Evolutionary conservation across 2,888 invertebrate species (phyloP), one percentile per base, ranked within the genome.

Genomic region (Rotaria socialis): DNA sequence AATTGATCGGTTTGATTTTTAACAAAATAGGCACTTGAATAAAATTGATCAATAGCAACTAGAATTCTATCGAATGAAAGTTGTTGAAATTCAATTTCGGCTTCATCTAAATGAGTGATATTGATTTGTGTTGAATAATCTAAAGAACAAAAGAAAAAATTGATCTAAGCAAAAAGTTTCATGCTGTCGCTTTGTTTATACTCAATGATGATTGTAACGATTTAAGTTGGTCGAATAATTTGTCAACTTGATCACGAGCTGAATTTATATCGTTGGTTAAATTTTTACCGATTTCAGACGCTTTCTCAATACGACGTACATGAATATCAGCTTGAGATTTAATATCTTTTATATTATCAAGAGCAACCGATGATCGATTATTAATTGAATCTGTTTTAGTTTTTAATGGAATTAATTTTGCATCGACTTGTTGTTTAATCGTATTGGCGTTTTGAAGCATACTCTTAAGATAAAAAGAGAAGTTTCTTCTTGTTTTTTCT

Each of bases 111-210:
- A 80, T 47, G 24, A 8, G 47, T 80, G 10, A 80, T 80, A 80
- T 80, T 80, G 2, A 80, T 80, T 80, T 80, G 80, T 47, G 80
- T 80, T 11, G 80, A 80, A 80, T 80, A 47, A 80, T 80, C 80
- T 80, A 47, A 80, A 80, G 14, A 27, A 14, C 10, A 67, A 11
- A 1, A 27, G 27, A 2, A 27, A 67, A 2, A 67, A 67, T 67
- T 22, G 22, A 27, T 67, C 0, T n/a, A 58, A 24, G 11, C 11
- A 10, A 11, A 52, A 52, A 52, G 52, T 52, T 52, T 52, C 16
- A 16, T 52, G 11, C 14, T 52, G 14, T 67, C 27, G 27, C 27
- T 67, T 10, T 14, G 8, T 41, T 43, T n/a, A n/a, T 80, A 80
- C 80, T 80, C 6, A 80, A 80, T 47, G 80, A 80, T 47, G 80